Conservation (phyloP, 2,797 vertebrate genomes). For the Eutrigla gurnardus region DNA sequence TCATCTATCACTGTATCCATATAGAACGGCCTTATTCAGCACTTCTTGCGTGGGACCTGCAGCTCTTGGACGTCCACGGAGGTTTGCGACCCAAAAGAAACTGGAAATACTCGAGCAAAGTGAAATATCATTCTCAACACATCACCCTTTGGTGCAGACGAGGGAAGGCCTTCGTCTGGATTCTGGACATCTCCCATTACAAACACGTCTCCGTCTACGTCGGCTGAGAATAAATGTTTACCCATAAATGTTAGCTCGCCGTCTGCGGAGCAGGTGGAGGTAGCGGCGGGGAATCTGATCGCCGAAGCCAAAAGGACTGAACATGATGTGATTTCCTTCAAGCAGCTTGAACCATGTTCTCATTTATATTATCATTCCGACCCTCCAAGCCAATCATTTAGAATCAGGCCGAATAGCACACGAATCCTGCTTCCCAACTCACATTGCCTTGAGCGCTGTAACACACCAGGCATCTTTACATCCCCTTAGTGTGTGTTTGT, state of each 20-base stretch:
- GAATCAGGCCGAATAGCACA: slow-evolving; percentile 12
- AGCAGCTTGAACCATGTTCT: slow-evolving; percentile 23
- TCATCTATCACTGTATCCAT: background rate
- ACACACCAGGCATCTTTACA: slow-evolving; percentile 13
- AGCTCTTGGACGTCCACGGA: background rate
- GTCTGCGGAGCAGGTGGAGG: slow-evolving; percentile 55
- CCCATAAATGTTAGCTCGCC: slow-evolving; percentile 10
- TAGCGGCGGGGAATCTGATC: slow-evolving; percentile 26
- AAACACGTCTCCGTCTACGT: slow-evolving; percentile 51
- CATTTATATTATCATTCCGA: slow-evolving; percentile 35
- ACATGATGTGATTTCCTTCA: slow-evolving; percentile 21
- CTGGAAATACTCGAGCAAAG: slow-evolving; percentile 12
- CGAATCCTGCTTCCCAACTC: slow-evolving; percentile 12
- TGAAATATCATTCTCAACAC: slow-evolving; percentile 26
- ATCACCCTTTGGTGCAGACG: background rate
- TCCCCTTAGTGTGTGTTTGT: background rate
- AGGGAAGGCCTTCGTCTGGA: slow-evolving; percentile 48
- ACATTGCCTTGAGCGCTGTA: slow-evolving; percentile 1
- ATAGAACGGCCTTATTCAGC: background rate
- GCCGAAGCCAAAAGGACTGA: slow-evolving; percentile 41
- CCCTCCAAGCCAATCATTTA: slow-evolving; percentile 20
- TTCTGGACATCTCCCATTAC: slow-evolving; percentile 27
- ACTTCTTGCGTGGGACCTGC: background rate
- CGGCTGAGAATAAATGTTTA: slow-evolving; percentile 56
- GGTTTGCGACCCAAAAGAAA: background rate